Percentiles rank a stretch among this genome's conserved stretches.
These are phyloP conservation scores for Dasypus novemcinctus DNA, from an alignment of 2,113 vertebrate genomes.

Conservation along the genomic window DNA sequence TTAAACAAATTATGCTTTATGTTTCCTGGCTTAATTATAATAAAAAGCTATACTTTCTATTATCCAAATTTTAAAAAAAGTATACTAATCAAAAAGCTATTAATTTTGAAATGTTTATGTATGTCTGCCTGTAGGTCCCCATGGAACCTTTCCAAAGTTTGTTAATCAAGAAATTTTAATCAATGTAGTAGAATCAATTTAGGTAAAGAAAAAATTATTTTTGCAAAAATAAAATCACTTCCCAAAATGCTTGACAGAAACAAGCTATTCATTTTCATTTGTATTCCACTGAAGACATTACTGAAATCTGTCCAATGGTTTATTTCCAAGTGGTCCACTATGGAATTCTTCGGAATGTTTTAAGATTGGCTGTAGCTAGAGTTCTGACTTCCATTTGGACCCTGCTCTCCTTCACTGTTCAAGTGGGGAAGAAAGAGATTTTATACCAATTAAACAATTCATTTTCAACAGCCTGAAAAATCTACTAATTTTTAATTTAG, in stretches of 20 bases:
- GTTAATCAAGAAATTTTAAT: conserved; percentile 78
- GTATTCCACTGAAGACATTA: conserved; percentile 83
- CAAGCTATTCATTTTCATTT: conserved; percentile 85
- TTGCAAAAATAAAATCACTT: conserved; percentile 83
- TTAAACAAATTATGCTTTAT: conserved; percentile 76
- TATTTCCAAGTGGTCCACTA: conserved; percentile 86
- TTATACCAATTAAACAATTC: conserved; percentile 75
- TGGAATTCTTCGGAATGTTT: conserved; percentile 85
- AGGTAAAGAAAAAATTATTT: conserved; percentile 78
- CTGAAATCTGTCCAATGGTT: conserved; percentile 82
- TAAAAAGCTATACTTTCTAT: conserved; percentile 53
- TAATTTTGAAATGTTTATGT: conserved; percentile 61
- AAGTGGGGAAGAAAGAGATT: conserved; percentile 68
- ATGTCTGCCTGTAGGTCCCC: conserved; percentile 55
- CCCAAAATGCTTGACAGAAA: conserved; percentile 85
- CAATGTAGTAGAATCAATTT: conserved; percentile 80
- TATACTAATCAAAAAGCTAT: conserved; percentile 55
- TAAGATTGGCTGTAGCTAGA: conserved; percentile 98
- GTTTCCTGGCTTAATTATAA: conserved; percentile 68
- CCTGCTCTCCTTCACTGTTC: conserved; percentile 96
- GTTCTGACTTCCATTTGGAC: conserved; percentile 98
- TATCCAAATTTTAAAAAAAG: conserved; percentile 62
- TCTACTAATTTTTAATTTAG: conserved; percentile 50
- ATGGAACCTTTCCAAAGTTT: conserved; percentile 69
- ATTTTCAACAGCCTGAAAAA: conserved; percentile 61